Evolutionary conservation across 2,888 invertebrate species (phyloP), one percentile per base, ranked within the genome.

Genomic region (Morpho helenor): DNA sequence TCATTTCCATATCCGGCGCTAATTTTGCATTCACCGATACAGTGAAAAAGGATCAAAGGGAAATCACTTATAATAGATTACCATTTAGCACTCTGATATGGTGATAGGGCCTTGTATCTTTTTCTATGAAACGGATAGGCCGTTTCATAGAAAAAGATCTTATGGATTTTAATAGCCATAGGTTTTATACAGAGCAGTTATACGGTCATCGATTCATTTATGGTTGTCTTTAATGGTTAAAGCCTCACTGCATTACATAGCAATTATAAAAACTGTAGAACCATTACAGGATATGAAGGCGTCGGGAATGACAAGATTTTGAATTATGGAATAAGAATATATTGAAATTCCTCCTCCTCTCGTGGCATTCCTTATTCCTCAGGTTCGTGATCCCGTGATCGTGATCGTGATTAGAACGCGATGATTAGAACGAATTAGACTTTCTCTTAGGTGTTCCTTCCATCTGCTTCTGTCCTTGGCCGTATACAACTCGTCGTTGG

Each of bases 1-100:
- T 57, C 57, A 63, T 60, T 60, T 55, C 63, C 63, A 60, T 63
- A 58, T 43, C 42, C 9, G 63, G 46, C 31, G 31, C 49, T 52
- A 39, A 52, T 53, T 58, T 57, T 49, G 53, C 46, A 60, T 60
- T 55, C 49, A 55, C 31, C 55, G 42, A 55, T 55, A 43, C 55
- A 39, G 44, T 55, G 55, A 49, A 49, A 55, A 55, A 42, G 22
- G 47, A 42, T 54, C 54, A 54, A 48, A 42, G 48, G 43, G 44
- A 43, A 55, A 44, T 49, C 44, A 40, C 10, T 55, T 55, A 55
- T 44, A 55, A 52, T 44, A 49, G 44, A 49, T 55, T 55, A 55
- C 55, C 49, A 49, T 55, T 55, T 55, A 55, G 49, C 55, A 43
- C 55, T 44, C 44, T 8, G 10, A 44, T 55, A 55, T 49, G 49